Base-by-base conservation (phyloP, 2,797 vertebrate genomes). In the Meriones psammophilus region DNA sequence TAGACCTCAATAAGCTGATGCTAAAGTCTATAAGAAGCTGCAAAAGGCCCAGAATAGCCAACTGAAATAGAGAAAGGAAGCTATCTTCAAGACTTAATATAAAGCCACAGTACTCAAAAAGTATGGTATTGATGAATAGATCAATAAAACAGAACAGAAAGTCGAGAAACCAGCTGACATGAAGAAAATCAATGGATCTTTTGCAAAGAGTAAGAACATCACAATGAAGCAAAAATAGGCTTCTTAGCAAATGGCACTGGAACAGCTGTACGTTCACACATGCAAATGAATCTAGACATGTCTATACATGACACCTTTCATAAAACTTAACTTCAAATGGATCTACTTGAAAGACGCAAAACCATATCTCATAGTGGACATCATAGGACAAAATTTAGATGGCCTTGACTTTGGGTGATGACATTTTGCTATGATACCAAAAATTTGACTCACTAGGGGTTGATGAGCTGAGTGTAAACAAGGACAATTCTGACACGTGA, bases 61-160 rank as follows among this genome's bases (percentile, higher is more conserved):
- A 69, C 18, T 80, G 28, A 54, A 76, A 33, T 46, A 22, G 76
- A 89, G 89, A 56, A 28, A 91, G 42, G 86, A 83, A 64, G 69
- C 33, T n/a, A 77, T 62, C 73, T 84, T 71, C 71, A 92, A 88
- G 89, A 56, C 71, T 88, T 66, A 64, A 50, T 88, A 42, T 46
- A 84, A 88, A 78, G 42, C 64, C 71, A 46, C 8, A 84, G 42
- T 4, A 64, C 58, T 39, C 62, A 71, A 78, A 92, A 36, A 64
- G 7, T 58, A 66, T 56, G 54, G 22, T 56, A 71, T 69, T 39
- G 33, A 62, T 36, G 93, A 73, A 69, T 54, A 69, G 26, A 56
- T 88, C 56, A 91, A 58, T 62, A 71, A 33, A 18, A 56, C 8
- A 66, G 30, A 58, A 88, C 39, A 77, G 33, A 87, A 88, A 84